Percentiles rank a stretch among this genome's conserved stretches.
These are phyloP conservation scores for Criorhina ranunculi DNA, from an alignment of 2,888 invertebrate genomes.

Conservation along the genomic window DNA sequence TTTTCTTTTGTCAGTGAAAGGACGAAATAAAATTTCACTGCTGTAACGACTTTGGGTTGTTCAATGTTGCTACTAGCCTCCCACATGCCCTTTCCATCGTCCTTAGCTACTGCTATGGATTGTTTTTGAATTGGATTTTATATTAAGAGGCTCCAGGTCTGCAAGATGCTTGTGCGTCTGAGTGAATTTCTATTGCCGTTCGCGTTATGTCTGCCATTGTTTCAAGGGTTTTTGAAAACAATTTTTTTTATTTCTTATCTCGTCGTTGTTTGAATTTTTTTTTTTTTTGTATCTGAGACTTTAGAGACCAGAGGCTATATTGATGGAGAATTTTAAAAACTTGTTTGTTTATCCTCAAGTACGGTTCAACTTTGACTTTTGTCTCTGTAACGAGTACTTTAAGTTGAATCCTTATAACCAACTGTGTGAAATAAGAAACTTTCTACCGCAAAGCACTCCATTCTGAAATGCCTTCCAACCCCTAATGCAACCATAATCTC, in stretches of 20 bases:
- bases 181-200: background rate
- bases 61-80: background rate
- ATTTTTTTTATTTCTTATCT: background rate
- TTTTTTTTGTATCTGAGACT: background rate
- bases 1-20: conserved; percentile 16
- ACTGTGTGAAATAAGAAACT: background rate
- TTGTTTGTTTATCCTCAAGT: no score
- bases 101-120: conserved; percentile 27
- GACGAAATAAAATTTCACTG: conserved; percentile 13
- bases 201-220: background rate
- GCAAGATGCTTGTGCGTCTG: conserved; percentile 10
- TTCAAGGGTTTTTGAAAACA: conserved; percentile 3
- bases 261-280: background rate
- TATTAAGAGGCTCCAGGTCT: conserved; percentile 28
- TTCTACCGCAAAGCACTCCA: conserved; percentile 7
- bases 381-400: no score
- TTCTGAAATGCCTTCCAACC: conserved; percentile 23
- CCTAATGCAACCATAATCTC: conserved; percentile 35
- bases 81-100: background rate
- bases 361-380: no score
- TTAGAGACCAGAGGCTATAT: background rate
- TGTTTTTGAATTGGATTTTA: conserved; percentile 46
- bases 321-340: no score
- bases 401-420: no score
- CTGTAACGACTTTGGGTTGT: conserved; percentile 19